Percentiles rank a stretch among this genome's conserved stretches.
Evolutionary conservation across 2,113 vertebrate species (phyloP).

Genomic region (Tonatia bakeri): DNA sequence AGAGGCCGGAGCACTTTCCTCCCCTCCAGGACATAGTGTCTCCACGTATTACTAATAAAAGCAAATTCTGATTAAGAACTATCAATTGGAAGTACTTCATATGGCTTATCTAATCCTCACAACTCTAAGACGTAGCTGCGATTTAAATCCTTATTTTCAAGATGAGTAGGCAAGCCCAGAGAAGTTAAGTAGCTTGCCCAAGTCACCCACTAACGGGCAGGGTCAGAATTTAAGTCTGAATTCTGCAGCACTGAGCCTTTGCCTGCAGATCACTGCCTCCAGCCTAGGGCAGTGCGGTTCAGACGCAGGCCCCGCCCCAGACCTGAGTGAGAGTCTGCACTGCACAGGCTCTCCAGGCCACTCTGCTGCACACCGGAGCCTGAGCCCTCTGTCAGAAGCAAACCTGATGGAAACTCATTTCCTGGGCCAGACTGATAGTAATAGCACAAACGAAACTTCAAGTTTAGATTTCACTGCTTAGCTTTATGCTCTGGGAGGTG

Average conservation of each 20-base stretch:
- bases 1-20: not conserved
- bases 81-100: slow-evolving; percentile 18
- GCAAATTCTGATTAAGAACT: slow-evolving; percentile 48
- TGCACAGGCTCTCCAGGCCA: not conserved
- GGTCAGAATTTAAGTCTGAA: slow-evolving; percentile 4
- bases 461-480: not conserved
- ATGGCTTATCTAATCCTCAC: slow-evolving; percentile 52
- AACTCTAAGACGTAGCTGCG: slow-evolving; percentile 1
- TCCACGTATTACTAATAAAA: slow-evolving; percentile 28
- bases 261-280: not conserved
- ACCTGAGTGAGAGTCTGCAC: not conserved
- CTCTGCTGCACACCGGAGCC: not conserved
- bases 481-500: not conserved
- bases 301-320: not conserved
- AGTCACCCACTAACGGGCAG: not conserved
- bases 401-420: not conserved
- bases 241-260: not conserved
- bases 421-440: not conserved
- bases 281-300: not conserved
- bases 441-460: not conserved
- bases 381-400: not conserved
- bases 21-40: not conserved
- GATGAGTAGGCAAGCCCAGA: slow-evolving; percentile 36
- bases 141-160: slow-evolving; percentile 57
- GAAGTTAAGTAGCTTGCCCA: slow-evolving; percentile 16